Percentiles rank a stretch among this genome's conserved stretches.
Conservation (phyloP, 2,797 vertebrate genomes). For the Alca torda region DNA sequence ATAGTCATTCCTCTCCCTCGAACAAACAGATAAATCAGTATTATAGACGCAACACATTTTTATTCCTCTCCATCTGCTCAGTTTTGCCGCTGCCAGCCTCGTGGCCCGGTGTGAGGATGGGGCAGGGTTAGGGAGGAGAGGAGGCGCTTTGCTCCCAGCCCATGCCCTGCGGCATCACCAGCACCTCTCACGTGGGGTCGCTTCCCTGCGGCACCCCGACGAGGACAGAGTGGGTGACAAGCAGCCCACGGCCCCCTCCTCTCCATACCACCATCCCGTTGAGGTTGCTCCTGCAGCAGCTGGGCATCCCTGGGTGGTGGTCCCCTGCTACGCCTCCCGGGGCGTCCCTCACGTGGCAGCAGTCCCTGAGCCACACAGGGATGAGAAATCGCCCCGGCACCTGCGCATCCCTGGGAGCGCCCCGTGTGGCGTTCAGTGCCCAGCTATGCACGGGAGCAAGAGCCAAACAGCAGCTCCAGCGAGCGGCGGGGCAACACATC, state of each 20-base stretch:
- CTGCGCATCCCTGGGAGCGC: neutral
- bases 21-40: neutral
- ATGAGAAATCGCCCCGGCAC: neutral
- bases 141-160: neutral
- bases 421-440: rapidly evolving
- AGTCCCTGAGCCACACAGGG: rapidly evolving
- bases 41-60: neutral
- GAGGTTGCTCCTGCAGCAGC: neutral
- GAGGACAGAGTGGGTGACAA: neutral
- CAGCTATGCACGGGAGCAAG: neutral
- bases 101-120: neutral
- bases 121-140: neutral
- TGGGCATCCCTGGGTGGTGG: neutral
- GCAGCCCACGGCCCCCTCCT: rapidly evolving
- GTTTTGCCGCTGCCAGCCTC: rapidly evolving
- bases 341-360: neutral
- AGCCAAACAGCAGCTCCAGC: neutral
- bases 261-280: neutral
- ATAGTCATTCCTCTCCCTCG: neutral
- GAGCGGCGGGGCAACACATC: neutral
- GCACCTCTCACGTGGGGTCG: neutral
- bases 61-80: neutral
- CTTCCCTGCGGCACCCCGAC: neutral
- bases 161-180: rapidly evolving
- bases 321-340: neutral